Conservation (phyloP, 2,888 invertebrate species). For the Amorpha juglandis region DNA sequence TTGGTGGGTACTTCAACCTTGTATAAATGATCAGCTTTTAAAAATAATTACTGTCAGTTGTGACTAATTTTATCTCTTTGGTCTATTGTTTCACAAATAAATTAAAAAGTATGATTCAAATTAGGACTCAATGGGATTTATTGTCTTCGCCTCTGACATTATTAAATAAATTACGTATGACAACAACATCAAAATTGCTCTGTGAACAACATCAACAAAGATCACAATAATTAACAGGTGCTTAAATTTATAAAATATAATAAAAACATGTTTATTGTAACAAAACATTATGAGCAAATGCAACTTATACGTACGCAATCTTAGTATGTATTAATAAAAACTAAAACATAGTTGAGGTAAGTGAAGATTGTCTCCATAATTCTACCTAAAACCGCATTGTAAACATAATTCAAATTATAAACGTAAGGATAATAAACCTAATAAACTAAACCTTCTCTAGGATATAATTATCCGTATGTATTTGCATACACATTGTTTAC, state of each 20-base stretch:
- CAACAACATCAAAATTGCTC: too few relatives aligned
- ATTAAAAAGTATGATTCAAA: too few relatives aligned
- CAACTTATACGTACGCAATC: neutral
- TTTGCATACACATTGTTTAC: conserved; percentile 8
- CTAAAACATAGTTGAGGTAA: neutral
- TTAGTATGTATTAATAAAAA: neutral
- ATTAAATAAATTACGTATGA: too few relatives aligned
- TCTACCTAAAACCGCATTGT: neutral
- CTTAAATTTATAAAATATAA: neutral
- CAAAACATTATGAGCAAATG: neutral
- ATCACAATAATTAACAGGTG: too few relatives aligned
- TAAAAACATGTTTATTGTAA: neutral
- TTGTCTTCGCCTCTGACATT: too few relatives aligned
- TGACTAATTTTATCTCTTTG: too few relatives aligned
- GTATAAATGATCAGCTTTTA: too few relatives aligned
- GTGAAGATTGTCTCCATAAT: neutral
- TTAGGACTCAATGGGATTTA: too few relatives aligned
- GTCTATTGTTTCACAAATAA: too few relatives aligned
- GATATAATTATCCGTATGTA: neutral
- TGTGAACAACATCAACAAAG: too few relatives aligned
- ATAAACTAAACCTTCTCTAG: neutral
- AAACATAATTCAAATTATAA: neutral
- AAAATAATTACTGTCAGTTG: too few relatives aligned
- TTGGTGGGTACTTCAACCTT: too few relatives aligned
- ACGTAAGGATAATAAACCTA: neutral